Evolutionary conservation across 2,113 vertebrate species (phyloP), one percentile per base, ranked within the genome.

Genomic region (Pseudolaguvia tuberculata): DNA sequence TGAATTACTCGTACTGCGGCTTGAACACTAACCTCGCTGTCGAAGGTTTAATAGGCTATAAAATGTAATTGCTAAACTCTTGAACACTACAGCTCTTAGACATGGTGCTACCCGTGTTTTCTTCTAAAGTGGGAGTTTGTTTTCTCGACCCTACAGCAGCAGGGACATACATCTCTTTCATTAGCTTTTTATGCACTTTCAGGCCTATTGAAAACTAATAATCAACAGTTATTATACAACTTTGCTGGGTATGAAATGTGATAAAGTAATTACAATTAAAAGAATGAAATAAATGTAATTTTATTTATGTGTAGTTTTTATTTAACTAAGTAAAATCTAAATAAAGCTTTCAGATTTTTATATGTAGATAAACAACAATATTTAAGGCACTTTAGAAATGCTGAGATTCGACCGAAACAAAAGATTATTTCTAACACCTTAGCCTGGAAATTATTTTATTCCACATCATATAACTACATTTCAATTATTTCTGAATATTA

Each of bases 61-160:
- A 90, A 88, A 87, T 84, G 70, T 90, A 90, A 91, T 89, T 89
- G 83, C 82, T 87, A 80, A 88, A 86, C 87, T 84, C 82, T 85
- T 81, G 81, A 87, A 88, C 85, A 85, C 87, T 83, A 78, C 70
- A 92, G 90, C 91, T 92, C 93, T 94, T 93, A 92, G 93, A 92
- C 89, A 89, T 89, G 88, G 89, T 91, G 47, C 92, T 91, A 91
- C 90, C 85, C 83, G 84, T 85, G 86, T 84, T 79, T 82, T 77
- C 79, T 85, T 91, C 88, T 91, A 92, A 89, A 92, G 88, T 88
- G 91, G 90, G 91, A 88, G 87, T 92, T 86, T 86, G 89, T 92
- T 93, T 93, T 89, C 91, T 92, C 93, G 89, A 75, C 68, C 77
- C 70, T 82, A 61, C 42, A 74, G n/a, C 73, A 53, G 42, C 63